Conservation (phyloP, 2,888 invertebrate genomes). For the Drosophila pseudotalamancana region DNA sequence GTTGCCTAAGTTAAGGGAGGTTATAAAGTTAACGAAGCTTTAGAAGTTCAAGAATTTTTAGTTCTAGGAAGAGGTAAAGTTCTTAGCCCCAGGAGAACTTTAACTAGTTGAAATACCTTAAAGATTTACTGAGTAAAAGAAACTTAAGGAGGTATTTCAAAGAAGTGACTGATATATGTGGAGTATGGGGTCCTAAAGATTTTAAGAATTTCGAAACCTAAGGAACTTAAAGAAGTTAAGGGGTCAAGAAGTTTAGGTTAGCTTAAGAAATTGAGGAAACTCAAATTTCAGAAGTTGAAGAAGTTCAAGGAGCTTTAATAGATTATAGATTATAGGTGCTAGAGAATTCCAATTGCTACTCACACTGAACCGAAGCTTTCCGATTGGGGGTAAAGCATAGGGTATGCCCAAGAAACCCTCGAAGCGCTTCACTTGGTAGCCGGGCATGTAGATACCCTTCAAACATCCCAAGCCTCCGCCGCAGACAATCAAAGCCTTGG, state of each 20-base stretch:
- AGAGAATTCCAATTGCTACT: slow-evolving; percentile 54
- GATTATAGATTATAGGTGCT: too few species aligned
- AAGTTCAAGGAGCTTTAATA: neutral
- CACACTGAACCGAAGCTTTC: slow-evolving; percentile 81
- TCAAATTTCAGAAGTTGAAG: neutral
- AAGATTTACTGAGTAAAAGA: too few species aligned
- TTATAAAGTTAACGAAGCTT: neutral
- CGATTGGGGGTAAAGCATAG: slow-evolving; percentile 82
- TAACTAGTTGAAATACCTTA: too few species aligned
- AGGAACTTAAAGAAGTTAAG: neutral
- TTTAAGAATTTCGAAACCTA: neutral
- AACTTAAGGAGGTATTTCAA: too few species aligned
- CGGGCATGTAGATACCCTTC: slow-evolving; percentile 73
- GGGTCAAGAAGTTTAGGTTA: neutral
- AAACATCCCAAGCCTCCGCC: slow-evolving; percentile 72
- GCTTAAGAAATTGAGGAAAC: too few species aligned
- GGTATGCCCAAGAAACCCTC: slow-evolving; percentile 83
- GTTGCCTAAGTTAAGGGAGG: too few species aligned
- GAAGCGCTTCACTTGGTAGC: slow-evolving; percentile 74
- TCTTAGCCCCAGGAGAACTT: too few species aligned
- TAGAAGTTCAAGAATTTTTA: neutral
- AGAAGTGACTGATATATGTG: too few species aligned
- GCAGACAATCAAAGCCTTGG: slow-evolving; percentile 64
- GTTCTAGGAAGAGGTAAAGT: too few species aligned
- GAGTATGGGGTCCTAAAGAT: too few species aligned